A percentile compares a stretch with the other conserved stretches of the same genome.
These are phyloP conservation scores for Plebejus argus DNA, from an alignment of 2,888 invertebrate genomes.

Conservation along the genomic window DNA sequence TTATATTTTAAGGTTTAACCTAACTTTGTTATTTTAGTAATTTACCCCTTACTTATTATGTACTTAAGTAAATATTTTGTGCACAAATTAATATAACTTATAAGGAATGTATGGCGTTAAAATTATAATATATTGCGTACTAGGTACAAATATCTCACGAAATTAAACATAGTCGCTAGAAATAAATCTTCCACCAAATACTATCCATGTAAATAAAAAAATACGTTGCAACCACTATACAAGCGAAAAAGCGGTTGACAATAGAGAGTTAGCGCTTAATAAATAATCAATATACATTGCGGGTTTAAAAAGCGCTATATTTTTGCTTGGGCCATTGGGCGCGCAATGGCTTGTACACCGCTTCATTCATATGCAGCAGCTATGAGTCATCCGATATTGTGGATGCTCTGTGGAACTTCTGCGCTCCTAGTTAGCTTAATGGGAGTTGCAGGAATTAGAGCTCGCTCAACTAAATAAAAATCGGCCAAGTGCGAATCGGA, in stretches of 20 bases:
- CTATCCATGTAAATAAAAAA: background rate
- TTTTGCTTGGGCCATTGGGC: slow-evolving; percentile 39
- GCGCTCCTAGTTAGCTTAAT: slow-evolving; percentile 9
- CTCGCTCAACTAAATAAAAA: too few relatives aligned
- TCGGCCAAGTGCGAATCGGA: too few relatives aligned
- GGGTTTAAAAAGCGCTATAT: slow-evolving; percentile 32
- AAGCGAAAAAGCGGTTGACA: background rate
- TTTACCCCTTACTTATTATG: too few relatives aligned
- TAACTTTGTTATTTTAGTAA: too few relatives aligned
- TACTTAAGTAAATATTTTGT: too few relatives aligned
- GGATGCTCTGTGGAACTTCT: background rate
- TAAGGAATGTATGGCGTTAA: too few relatives aligned
- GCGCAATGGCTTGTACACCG: slow-evolving; percentile 41
- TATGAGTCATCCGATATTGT: slow-evolving; percentile 11
- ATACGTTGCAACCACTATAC: background rate
- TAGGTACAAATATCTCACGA: background rate
- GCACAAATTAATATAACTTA: too few relatives aligned
- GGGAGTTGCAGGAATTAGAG: background rate
- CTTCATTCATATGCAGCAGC: slow-evolving; percentile 23
- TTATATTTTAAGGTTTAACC: too few relatives aligned
- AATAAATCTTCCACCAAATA: background rate
- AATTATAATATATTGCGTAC: too few relatives aligned
- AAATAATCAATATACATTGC: slow-evolving; percentile 23
- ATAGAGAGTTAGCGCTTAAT: slow-evolving; percentile 22
- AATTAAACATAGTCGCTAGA: background rate